A percentile compares a stretch with the other conserved stretches of the same genome.
Evolutionary conservation across 2,113 vertebrate genomes (phyloP).

Genomic region (Capricornis sumatraensis): DNA sequence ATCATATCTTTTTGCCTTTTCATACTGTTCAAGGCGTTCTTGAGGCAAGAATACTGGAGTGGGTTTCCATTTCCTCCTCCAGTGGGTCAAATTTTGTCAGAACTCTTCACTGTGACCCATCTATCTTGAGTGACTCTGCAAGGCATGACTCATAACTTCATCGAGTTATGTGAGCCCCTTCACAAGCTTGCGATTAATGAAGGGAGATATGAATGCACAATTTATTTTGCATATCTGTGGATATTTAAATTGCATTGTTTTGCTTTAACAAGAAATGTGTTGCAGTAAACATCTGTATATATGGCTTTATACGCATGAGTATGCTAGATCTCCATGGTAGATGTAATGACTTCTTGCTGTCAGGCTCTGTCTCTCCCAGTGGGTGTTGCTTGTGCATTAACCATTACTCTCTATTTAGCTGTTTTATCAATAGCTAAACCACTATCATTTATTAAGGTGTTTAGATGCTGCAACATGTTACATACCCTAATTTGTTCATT

Average conservation of each 20-base stretch:
- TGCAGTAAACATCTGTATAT: neutral
- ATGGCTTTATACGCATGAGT: rapidly evolving
- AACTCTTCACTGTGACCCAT: neutral
- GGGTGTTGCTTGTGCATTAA: neutral
- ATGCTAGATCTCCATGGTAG: neutral
- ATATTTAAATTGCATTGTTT: neutral
- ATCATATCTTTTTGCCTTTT: neutral
- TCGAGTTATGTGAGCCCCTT: neutral
- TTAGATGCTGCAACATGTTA: neutral
- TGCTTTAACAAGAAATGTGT: neutral
- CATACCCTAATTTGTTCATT: neutral
- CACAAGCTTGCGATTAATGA: neutral
- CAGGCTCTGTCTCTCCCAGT: neutral
- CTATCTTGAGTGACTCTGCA: neutral
- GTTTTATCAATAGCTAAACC: neutral
- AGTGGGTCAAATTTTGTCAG: neutral
- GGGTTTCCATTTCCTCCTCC: neutral
- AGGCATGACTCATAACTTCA: neutral
- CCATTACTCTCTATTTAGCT: neutral
- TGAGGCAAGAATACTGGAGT: neutral
- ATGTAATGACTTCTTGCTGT: neutral
- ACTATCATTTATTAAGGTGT: neutral
- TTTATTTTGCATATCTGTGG: neutral
- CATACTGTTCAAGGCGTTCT: neutral
- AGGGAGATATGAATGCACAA: neutral